These are phyloP conservation scores for Deilephila porcellus DNA, from an alignment of 2,888 invertebrate species.

Conservation along the genomic window DNA sequence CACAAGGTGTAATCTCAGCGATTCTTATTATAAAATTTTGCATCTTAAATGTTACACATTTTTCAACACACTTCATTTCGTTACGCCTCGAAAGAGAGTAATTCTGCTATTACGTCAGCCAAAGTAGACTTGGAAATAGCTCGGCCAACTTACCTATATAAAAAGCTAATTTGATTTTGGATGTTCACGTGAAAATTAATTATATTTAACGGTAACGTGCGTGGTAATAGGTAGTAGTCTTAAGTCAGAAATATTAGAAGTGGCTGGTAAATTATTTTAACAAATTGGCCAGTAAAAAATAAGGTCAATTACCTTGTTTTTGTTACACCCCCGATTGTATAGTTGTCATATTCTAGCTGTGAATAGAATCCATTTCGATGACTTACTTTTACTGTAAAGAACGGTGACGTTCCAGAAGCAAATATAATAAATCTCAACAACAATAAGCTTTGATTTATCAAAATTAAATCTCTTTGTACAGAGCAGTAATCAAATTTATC, in stretches of 20 bases:
- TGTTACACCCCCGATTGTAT: too few relatives aligned
- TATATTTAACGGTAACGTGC: conserved; percentile 38
- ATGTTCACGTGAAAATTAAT: conserved; percentile 47
- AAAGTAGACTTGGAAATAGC: conserved; percentile 59
- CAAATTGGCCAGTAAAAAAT: too few relatives aligned
- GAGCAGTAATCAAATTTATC: conserved; percentile 81
- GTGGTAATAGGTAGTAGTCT: too few relatives aligned
- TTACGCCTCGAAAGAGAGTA: conserved; percentile 60
- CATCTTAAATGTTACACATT: conserved; percentile 79
- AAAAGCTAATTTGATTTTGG: conserved; percentile 52
- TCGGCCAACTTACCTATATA: conserved; percentile 48
- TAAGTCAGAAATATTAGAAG: not conserved
- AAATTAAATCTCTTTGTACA: conserved; percentile 82
- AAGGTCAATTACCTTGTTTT: too few relatives aligned
- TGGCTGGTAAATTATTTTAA: not conserved
- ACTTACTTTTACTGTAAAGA: conserved; percentile 46
- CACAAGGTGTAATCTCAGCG: conserved; percentile 81
- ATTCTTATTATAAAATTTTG: conserved; percentile 82
- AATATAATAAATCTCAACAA: conserved; percentile 73
- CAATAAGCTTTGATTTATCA: conserved; percentile 81
- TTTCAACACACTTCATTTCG: conserved; percentile 70
- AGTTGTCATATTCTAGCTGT: conserved; percentile 33
- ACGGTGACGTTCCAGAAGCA: conserved; percentile 53
- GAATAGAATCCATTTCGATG: conserved; percentile 24
- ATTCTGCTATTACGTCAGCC: conserved; percentile 65